Conservation (phyloP, 2,797 vertebrate species). For the Pempheris klunzingeri region DNA sequence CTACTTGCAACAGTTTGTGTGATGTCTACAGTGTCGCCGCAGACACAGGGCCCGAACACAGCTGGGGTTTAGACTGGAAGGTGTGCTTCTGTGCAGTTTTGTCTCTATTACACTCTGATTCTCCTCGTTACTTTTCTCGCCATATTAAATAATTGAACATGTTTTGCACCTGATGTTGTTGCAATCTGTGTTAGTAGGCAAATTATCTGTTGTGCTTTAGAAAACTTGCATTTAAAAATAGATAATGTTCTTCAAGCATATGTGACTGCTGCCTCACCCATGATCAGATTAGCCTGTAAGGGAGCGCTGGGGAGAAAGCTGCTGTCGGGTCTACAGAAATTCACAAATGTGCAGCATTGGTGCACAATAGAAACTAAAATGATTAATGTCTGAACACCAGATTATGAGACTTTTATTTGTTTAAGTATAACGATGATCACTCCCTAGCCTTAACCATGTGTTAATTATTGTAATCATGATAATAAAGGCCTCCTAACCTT, state of each 20-base stretch:
- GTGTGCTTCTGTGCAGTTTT: background rate
- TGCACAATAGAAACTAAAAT: too few relatives aligned
- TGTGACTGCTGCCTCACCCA: background rate
- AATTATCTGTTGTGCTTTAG: background rate
- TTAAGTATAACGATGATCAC: too few relatives aligned
- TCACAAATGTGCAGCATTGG: too few relatives aligned
- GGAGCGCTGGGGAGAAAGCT: background rate
- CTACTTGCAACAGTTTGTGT: conserved; percentile 3
- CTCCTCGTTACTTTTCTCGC: background rate
- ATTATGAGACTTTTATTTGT: too few relatives aligned
- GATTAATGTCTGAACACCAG: too few relatives aligned
- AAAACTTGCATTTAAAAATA: background rate
- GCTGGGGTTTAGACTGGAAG: background rate
- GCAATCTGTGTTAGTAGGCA: background rate
- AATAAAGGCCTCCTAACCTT: too few relatives aligned
- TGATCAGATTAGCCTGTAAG: background rate
- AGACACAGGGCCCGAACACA: background rate
- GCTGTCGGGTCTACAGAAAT: background rate
- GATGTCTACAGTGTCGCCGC: background rate
- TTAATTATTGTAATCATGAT: too few relatives aligned
- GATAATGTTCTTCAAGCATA: background rate
- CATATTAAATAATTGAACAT: background rate
- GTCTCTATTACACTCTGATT: too few relatives aligned
- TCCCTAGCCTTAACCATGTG: too few relatives aligned
- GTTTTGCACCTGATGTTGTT: background rate